Evolutionary conservation across 2,888 invertebrate genomes (phyloP), one percentile per base, ranked within the genome.

Genomic region (Patella depressa): DNA sequence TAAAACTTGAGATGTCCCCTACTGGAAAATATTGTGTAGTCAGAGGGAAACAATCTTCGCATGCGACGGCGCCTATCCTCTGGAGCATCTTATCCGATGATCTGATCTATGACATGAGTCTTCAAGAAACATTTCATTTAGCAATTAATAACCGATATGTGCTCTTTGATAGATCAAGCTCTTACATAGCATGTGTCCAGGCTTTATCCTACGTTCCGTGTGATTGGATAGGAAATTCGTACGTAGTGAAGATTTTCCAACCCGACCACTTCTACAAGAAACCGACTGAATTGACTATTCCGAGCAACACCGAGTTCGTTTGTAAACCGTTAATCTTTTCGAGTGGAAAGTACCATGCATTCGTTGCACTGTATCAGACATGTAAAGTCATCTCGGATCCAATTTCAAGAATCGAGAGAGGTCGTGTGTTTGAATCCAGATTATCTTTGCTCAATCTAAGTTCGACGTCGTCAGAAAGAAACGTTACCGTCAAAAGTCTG

Each of bases 211-310:
- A 85, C 76, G 85, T 82, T 34, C 80, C 78, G 24, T 78, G 79
- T 53, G 85, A 87, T 75, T 87, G 87, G 87, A 83, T 81, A 12
- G 82, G 82, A 53, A 88, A 88, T 78, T 79, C 80, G 0, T 86
- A 88, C 78, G 81, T 81, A 24, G 82, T 87, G 57, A 81, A 81
- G 73, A 80, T 83, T 53, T 79, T 86, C 12, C 75, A 83, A 24
- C 82, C 85, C 9, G 81, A 85, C 24, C 74, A 80, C 9, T 81
- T 82, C 2, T 76, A 70, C 15, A 83, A 80, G 70, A 76, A 81
- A 45, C 24, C 19, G 7, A 45, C 17, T 15, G 59, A 79, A 17
- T 78, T 85, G 34, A 81, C 84, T 53, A 82, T 88, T 65, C 86
- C 87, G 2, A 79, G 79, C 53, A 78, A 75, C 69, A 82, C 85